A percentile compares a stretch with the other conserved stretches of the same genome.
phyloP scores from a whole-genome alignment of 2,113 vertebrate genomes.

The Telmatochromis sp. region DNA sequence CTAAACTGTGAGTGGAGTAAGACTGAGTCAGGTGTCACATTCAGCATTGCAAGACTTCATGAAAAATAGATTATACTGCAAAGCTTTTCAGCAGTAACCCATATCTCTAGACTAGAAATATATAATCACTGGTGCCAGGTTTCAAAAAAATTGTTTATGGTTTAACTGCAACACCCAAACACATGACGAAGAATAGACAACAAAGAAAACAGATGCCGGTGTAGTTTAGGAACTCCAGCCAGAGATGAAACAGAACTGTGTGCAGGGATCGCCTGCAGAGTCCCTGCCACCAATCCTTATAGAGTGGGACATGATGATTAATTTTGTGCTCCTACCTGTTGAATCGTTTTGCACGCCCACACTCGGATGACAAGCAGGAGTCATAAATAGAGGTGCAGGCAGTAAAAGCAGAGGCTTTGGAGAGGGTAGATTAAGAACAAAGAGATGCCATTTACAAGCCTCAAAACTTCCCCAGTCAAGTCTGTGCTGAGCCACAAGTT shows the following conservation, averaged over 20 bases:
- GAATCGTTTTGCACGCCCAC: neutral
- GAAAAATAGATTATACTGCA: neutral
- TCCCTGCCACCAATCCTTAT: neutral
- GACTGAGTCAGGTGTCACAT: neutral
- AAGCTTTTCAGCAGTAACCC: neutral
- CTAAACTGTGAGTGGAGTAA: neutral
- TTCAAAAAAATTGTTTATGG: neutral
- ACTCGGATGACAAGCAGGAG: neutral
- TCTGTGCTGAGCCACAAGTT: neutral
- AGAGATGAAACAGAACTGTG: conserved; percentile 9
- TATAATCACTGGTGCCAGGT: neutral
- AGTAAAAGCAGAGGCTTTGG: neutral
- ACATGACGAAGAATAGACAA: neutral
- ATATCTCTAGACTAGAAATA: neutral
- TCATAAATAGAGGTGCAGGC: neutral
- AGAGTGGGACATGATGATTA: conserved; percentile 2
- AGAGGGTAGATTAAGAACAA: neutral
- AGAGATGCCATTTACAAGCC: neutral
- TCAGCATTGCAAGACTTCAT: neutral
- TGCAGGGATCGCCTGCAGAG: neutral
- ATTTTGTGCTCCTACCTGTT: conserved; percentile 14
- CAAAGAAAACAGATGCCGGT: conserved; percentile 6
- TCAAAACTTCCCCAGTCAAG: neutral
- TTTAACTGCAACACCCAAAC: neutral
- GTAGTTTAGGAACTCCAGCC: neutral